Evolutionary conservation across 1,140 invertebrate genomes (phyloP), one percentile per base, ranked within the genome.

Genomic region (Aphaenogaster floridana): DNA sequence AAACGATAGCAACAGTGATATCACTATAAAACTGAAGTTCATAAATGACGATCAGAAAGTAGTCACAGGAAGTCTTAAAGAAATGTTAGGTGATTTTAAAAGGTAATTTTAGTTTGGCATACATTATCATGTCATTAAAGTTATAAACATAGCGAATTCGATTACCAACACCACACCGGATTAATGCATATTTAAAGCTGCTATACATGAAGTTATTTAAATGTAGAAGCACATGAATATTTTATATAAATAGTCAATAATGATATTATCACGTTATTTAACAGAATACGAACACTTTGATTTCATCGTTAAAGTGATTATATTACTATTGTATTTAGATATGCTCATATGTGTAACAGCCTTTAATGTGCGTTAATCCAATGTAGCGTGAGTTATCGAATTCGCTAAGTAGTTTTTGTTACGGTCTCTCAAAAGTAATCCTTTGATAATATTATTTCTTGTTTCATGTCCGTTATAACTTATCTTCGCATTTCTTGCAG

Each of bases 41-140:
- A 96, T 99, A 54, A 98, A 99, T 94, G 98, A 99, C 92, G 98
- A 98, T 64, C 96, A 98, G 87, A 97, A 97, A 94, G 93, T 97
- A 78, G 98, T 99, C 0, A 97, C 97, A 91, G 98, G 97, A 4
- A 97, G 96, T 86, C 96, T 97, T 42, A 96, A 97, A 86, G 98
- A 98, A 93, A 96, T 96, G 80, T 95, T 99, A 86, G 98, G 97
- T 76, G 97, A 98, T 94, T 99, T 99, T 95, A 98, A 98, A 97
- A 97, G 97, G 98, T 98, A 95, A 90, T 50, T 72, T 2, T 42
- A 7, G 17, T 7, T 64, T 17, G 17, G 4, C 7, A 9, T 39
- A 9, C 17, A 59, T 21, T 57, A 7, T 57, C 7, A 63, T 17
- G 50, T 9, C n/a, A 61, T 54, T 15, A 69, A 50, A 42, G 11